Evolutionary conservation across 2,888 invertebrate species (phyloP).

Genomic region (Xestobium rufovillosum): DNA sequence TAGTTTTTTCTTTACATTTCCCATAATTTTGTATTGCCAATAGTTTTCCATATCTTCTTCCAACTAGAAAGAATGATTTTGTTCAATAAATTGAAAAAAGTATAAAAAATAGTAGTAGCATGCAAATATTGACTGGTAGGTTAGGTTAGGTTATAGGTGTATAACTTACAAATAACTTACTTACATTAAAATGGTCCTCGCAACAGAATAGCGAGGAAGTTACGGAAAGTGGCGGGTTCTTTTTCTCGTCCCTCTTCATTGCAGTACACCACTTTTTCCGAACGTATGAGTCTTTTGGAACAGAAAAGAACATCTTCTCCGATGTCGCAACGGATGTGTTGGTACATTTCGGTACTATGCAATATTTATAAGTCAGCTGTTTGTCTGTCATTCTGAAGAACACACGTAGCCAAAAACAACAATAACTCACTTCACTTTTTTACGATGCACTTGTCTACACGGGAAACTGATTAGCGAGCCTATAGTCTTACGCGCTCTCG

Average conservation of each 20-base stretch:
- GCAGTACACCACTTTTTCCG: not conserved
- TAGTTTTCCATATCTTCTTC: constrained; percentile 2
- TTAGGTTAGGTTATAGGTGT: no score
- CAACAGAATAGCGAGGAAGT: not conserved
- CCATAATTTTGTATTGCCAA: constrained; percentile 1
- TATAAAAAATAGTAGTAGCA: no score
- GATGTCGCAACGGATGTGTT: constrained; percentile 1
- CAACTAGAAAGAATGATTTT: not conserved
- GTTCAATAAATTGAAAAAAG: not conserved
- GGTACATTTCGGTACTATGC: constrained; percentile 1
- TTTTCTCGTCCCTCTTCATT: not conserved
- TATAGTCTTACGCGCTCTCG: no score
- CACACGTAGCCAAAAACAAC: no score
- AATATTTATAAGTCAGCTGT: constrained; percentile 1
- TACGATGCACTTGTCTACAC: no score
- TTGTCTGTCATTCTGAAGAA: no score
- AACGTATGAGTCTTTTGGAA: not conserved
- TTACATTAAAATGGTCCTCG: constrained; percentile 2
- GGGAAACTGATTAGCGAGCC: no score
- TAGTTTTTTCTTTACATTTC: not conserved
- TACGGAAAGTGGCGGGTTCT: not conserved
- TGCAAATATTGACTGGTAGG: no score
- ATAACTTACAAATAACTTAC: no score
- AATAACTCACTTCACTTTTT: no score
- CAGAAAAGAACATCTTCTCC: constrained; percentile 1